Base-by-base conservation (phyloP, 2,888 invertebrate genomes). In the Hanleya hanleyi region DNA sequence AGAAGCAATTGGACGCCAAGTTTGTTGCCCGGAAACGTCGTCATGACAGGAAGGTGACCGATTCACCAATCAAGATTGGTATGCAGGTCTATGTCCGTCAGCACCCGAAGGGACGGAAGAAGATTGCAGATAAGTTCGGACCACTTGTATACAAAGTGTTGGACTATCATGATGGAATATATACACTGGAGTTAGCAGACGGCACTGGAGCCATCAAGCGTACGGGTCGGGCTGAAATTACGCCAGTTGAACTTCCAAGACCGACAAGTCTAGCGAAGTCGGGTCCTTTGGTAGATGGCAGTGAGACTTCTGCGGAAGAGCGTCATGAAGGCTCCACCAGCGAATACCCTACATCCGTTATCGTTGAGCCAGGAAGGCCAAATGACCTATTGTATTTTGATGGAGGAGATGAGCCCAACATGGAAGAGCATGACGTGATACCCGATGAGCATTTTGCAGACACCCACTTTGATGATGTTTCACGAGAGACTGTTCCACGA, bases 121-220 rank as follows among this genome's bases (percentile, higher is more conserved):
- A 51, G 57, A 57, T 57, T 26, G 57, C 57, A 22, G 57, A 57
- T 32, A 57, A 32, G 29, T 70, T 62, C 35, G 38, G 38, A 64
- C 32, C 64, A 18, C 33, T 9, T 26, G 62, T 51, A 18, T 64
- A 66, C 36, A 57, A 32, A 29, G 29, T 57, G 15, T 32, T 29
- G 29, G 57, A 29, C 29, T 18, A 22, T 29, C 57, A 57, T 12
- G 57, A 57, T 29, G 57, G 57, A 57, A 32, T 57, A 15, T 57
- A 57, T 3, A 29, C 57, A 15, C 15, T 57, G 2, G 57, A 57
- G 26, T 26, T 26, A 57, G 57, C 57, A 29, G 29, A 18, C 32
- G 57, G 29, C 22, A 57, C 26, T 57, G 57, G 57, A 4, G 26
- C 57, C 4, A 29, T 26, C 15, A 15, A 26, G 22, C 57, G 57